Conservation (phyloP, 2,888 invertebrate species). For the Dryocosmus kuriphilus region DNA sequence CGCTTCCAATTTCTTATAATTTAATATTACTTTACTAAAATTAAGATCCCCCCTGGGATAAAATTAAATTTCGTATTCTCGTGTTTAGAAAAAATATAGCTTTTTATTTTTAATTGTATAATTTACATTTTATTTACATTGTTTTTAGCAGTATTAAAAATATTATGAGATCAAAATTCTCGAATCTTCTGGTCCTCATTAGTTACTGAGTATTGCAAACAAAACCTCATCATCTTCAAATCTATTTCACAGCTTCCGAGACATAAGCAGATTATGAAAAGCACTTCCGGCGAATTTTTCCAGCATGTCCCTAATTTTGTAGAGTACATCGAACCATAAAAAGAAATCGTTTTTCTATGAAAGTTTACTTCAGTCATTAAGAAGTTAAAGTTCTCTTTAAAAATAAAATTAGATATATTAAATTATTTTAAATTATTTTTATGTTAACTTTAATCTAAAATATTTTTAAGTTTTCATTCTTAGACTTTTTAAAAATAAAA, state of each 20-base stretch:
- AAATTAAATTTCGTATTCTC: not conserved
- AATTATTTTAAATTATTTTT: not conserved
- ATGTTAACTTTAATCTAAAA: not conserved
- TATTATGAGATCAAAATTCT: slow-evolving; percentile 18
- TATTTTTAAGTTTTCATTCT: not conserved
- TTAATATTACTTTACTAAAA: not conserved
- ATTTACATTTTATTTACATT: slow-evolving; percentile 21
- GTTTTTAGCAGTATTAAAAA: slow-evolving; percentile 12
- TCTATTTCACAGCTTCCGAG: not conserved
- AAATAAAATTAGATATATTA: not conserved
- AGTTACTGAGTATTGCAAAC: slow-evolving; percentile 30
- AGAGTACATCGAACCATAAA: slow-evolving; percentile 32
- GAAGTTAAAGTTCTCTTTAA: not conserved
- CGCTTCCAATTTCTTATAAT: slow-evolving; percentile 13
- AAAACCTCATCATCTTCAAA: slow-evolving; percentile 29
- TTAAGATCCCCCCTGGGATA: not conserved
- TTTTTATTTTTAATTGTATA: slow-evolving; percentile 1
- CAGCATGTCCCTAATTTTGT: slow-evolving; percentile 19
- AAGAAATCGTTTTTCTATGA: slow-evolving; percentile 19
- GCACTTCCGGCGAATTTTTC: not conserved
- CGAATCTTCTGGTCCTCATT: slow-evolving; percentile 5
- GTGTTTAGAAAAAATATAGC: slow-evolving; percentile 18
- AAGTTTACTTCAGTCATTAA: not conserved
- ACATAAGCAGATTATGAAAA: not conserved
- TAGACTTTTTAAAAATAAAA: not conserved